Conservation (phyloP, 2,888 invertebrate genomes). For the Polietes domitor region DNA sequence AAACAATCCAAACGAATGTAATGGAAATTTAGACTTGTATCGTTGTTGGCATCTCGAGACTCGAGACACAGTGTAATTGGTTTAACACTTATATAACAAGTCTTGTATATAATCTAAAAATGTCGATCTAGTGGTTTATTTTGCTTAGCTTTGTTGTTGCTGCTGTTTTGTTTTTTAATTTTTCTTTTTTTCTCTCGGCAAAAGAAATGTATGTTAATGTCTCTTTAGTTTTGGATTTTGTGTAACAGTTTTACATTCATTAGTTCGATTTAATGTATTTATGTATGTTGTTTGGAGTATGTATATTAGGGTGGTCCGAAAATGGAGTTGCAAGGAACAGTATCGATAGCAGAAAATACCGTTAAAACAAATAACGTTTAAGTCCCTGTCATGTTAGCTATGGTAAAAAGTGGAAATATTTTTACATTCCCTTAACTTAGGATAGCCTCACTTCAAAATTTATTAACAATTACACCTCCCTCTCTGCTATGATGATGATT, state of each 20-base stretch:
- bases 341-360: no score
- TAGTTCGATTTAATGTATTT: slow-evolving; percentile 18
- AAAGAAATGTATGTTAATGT: slow-evolving; percentile 59
- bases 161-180: slow-evolving; percentile 1
- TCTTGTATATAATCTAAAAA: slow-evolving; percentile 27
- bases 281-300: not conserved
- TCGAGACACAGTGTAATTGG: slow-evolving; percentile 42
- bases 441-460: no score
- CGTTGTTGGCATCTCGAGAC: slow-evolving; percentile 23
- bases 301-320: not conserved
- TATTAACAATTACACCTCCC: no score
- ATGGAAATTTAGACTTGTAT: slow-evolving; percentile 25
- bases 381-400: no score
- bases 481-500: no score
- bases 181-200: not conserved
- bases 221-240: slow-evolving; percentile 2
- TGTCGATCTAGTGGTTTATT: not conserved
- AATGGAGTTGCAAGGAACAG: no score
- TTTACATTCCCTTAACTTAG: no score
- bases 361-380: no score
- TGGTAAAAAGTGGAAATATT: no score
- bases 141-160: no score
- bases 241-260: slow-evolving; percentile 27
- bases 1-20: not conserved
- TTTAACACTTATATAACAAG: slow-evolving; percentile 56